Conservation (phyloP, 1,140 invertebrate genomes). For the Megalopta genalis region DNA sequence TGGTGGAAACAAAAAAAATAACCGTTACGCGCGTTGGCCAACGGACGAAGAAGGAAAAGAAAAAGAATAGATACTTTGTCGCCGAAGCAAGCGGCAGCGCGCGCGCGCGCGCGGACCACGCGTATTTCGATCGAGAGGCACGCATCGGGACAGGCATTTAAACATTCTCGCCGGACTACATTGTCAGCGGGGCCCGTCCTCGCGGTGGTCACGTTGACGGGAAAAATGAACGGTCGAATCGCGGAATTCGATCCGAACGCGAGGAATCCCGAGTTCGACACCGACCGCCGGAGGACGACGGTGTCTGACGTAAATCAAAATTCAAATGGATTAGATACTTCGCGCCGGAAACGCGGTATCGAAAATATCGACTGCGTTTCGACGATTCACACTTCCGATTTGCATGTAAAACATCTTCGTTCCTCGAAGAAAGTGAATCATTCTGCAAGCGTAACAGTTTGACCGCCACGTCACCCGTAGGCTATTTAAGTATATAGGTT, state of each 20-base stretch:
- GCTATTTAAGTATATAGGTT: no score
- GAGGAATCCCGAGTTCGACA: slow-evolving; percentile 38
- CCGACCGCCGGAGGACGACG: no score
- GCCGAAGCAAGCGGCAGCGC: not conserved
- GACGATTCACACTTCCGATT: no score
- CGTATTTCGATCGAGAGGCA: not conserved
- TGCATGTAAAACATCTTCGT: no score
- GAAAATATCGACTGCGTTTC: no score
- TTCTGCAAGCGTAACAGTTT: no score
- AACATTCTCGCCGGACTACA: slow-evolving; percentile 23
- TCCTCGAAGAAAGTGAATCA: no score
- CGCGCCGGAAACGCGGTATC: no score
- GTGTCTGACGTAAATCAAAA: slow-evolving; percentile 4
- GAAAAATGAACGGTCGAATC: slow-evolving; percentile 16
- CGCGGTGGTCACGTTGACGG: not conserved
- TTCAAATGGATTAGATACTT: no score
- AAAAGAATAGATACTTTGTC: slow-evolving; percentile 10
- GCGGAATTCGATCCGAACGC: slow-evolving; percentile 50
- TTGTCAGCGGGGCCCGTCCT: slow-evolving; percentile 9
- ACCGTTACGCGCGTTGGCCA: slow-evolving; percentile 13
- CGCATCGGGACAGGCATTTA: slow-evolving; percentile 2
- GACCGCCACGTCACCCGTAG: no score
- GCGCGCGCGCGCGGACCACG: not conserved
- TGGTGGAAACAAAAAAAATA: not conserved
- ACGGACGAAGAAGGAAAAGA: not conserved